Conservation (phyloP, 2,797 vertebrate species). For the Lagocephalus sceleratus region DNA sequence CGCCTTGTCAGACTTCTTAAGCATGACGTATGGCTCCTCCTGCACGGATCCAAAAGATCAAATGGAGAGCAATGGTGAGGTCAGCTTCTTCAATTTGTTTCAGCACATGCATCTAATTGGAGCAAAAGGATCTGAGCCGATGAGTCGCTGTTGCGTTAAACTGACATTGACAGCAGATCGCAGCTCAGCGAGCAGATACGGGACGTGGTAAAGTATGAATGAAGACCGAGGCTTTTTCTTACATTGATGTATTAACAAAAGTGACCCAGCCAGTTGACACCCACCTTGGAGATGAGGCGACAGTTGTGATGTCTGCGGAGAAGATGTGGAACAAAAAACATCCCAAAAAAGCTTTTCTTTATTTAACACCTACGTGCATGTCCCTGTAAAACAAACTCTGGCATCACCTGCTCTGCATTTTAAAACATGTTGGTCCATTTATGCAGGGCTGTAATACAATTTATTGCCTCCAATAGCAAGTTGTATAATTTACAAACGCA, state of each 20-base stretch:
- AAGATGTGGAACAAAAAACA: no score
- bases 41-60: slow-evolving; percentile 70
- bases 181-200: slow-evolving; percentile 25
- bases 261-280: slow-evolving; percentile 58
- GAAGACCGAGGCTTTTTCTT: slow-evolving; percentile 23
- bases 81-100: slow-evolving; percentile 72
- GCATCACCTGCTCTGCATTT: slow-evolving; percentile 77
- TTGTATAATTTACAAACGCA: slow-evolving; percentile 85
- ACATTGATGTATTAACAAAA: slow-evolving; percentile 11
- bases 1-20: slow-evolving; percentile 94
- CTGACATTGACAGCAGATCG: slow-evolving; percentile 61
- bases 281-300: slow-evolving; percentile 42
- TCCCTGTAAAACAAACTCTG: slow-evolving; percentile 34
- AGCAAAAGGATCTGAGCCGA: slow-evolving; percentile 67
- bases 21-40: slow-evolving; percentile 99
- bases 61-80: slow-evolving; percentile 65
- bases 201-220: slow-evolving; percentile 50
- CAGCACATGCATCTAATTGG: slow-evolving; percentile 66
- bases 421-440: slow-evolving; percentile 80
- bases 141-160: slow-evolving; percentile 67
- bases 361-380: slow-evolving; percentile 53
- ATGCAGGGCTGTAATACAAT: slow-evolving; percentile 82
- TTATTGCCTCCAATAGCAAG: slow-evolving; percentile 84
- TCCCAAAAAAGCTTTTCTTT: slow-evolving; percentile 65
- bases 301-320: slow-evolving; percentile 39